A percentile compares a stretch with the other conserved stretches of the same genome.
Evolutionary conservation across 2,113 vertebrate species (phyloP).

Genomic region (Xyrauchen texanus): DNA sequence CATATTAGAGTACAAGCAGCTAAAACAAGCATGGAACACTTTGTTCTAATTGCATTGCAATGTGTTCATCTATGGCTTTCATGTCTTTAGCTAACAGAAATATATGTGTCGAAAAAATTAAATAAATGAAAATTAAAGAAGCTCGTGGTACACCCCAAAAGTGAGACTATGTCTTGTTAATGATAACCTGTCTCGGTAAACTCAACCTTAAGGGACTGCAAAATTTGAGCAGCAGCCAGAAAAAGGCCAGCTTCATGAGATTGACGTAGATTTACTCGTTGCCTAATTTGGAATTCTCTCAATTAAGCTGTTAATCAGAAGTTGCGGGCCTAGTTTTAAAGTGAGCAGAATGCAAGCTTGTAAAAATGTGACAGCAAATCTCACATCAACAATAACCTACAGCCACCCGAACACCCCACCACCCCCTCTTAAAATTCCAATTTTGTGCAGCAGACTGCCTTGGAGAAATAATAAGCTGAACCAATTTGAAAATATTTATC

Average conservation of each 20-base stretch:
- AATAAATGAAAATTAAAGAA: background rate
- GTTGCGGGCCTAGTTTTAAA: conserved; percentile 56
- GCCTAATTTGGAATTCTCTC: conserved; percentile 53
- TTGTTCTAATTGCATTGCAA: background rate
- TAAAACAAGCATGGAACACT: background rate
- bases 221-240: background rate
- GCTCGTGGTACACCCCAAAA: background rate
- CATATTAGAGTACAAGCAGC: background rate
- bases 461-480: conserved; percentile 74
- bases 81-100: background rate
- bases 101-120: background rate
- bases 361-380: conserved; percentile 67
- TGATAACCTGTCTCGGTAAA: background rate
- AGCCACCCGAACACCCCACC: conserved; percentile 67
- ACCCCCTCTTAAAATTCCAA: conserved; percentile 54
- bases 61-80: background rate
- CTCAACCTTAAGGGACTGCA: background rate
- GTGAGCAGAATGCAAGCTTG: conserved; percentile 56
- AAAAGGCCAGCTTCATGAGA: background rate
- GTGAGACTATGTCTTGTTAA: conserved; percentile 9
- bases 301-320: conserved; percentile 68
- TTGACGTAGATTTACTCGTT: background rate
- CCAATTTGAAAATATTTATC: conserved; percentile 76
- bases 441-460: conserved; percentile 69
- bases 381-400: conserved; percentile 66